Evolutionary conservation across 1,140 invertebrate species (phyloP), one percentile per base, ranked within the genome.

Genomic region (Hyposmocoma kahamanoa): DNA sequence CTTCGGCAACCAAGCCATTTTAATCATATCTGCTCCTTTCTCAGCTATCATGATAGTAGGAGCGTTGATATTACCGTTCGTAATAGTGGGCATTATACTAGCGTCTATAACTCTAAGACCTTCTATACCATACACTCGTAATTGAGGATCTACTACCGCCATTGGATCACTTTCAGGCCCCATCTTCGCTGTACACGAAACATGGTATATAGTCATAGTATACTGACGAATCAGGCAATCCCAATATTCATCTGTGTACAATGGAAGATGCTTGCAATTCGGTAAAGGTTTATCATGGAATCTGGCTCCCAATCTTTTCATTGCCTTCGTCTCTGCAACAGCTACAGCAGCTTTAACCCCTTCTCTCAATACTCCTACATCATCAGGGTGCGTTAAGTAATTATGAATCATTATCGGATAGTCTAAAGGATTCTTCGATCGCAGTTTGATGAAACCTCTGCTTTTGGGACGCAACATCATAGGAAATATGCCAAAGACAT

Each of bases 1-100:
- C 32, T 64, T 84, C 2, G 57, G 50, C 38, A 36, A 1, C 93
- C 93, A 95, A 24, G 91, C 82, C 46, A 90, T 84, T 67, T 95
- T 95, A 5, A 98, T 92, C 69, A 97, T 69, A 83, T 97, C 96
- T 0, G 96, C 90, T 0, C 93, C 96, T 72, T 96, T 97, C 68
- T 98, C 96, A 0, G 87, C 96, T n/a, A 98, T 95, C 96, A 97
- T 97, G 8, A 97, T 94, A 0, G 92, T 91, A 0, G 94, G 93
- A 0, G 94, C 94, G 56, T 96, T 95, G 13, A 95, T 95, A 62
- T 96, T 96, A 0, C 94, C 95, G 67, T 91, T 94, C 0, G 93
- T 93, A 1, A 96, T 92, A 0, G 90, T 88, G 0, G 94, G 93
- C 92, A 95, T 95, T 30, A 95, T 92, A 13, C 92, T 94, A 0